Percentiles rank a stretch among this genome's conserved stretches.
Conservation (phyloP, 2,797 vertebrate species). For the Stomatorhinus walkeri region DNA sequence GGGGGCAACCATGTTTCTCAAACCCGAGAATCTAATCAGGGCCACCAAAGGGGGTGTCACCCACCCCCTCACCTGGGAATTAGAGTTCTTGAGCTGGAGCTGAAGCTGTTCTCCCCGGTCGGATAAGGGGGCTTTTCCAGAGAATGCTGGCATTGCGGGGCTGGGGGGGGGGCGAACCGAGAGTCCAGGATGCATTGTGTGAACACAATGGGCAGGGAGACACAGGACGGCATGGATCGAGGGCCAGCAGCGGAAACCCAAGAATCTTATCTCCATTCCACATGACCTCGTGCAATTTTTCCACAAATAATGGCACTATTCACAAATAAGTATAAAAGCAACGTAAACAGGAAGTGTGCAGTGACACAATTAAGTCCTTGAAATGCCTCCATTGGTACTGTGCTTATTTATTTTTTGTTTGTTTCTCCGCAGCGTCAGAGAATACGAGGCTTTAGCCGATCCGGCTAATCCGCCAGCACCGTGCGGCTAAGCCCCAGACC, state of each 20-base stretch:
- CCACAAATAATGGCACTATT: constrained; percentile 5
- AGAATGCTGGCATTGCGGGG: constrained; percentile 25
- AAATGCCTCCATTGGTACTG: background rate
- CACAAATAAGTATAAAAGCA: background rate
- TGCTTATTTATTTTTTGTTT: background rate
- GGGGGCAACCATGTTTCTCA: background rate
- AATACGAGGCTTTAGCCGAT: background rate
- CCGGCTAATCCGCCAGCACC: background rate
- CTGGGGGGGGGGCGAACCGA: constrained; percentile 11
- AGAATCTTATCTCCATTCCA: constrained; percentile 33
- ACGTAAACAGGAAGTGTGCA: background rate
- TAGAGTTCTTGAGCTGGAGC: background rate
- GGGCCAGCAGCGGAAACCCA: constrained; percentile 36
- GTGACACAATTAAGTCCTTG: constrained; percentile 5
- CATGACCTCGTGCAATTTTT: constrained; percentile 28
- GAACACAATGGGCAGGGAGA: constrained; percentile 36
- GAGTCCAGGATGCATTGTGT: constrained; percentile 36
- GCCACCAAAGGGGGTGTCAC: background rate
- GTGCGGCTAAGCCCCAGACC: background rate
- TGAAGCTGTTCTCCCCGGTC: background rate
- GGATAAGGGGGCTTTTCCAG: constrained; percentile 14
- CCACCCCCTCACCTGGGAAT: background rate
- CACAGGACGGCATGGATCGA: constrained; percentile 34
- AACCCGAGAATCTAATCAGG: background rate
- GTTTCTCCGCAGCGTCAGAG: background rate